Percentiles rank a stretch among this genome's conserved stretches.
Conservation (phyloP, 2,888 invertebrate genomes). For the Empis livida region DNA sequence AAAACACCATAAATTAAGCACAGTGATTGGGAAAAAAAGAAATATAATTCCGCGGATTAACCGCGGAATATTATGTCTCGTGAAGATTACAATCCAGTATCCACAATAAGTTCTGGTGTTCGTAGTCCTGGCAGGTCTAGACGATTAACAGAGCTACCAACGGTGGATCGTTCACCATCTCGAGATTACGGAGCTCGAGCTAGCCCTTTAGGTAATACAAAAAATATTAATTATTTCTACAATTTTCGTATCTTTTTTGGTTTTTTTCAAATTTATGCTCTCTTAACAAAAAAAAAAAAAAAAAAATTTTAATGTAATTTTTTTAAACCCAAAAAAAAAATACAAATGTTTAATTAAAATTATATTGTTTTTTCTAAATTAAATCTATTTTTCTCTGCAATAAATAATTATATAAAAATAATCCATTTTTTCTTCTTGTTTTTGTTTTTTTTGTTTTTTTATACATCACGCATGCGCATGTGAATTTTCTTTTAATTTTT, state of each 20-base stretch:
- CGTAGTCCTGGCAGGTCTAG: conserved; percentile 44
- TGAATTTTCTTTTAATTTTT: conserved; percentile 16
- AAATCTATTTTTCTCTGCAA: no score
- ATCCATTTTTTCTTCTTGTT: conserved; percentile 1
- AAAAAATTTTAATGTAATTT: no score
- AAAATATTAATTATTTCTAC: no score
- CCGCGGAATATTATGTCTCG: conserved; percentile 39
- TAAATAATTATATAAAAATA: conserved; percentile 6
- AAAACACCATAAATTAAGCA: neutral
- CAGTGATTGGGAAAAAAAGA: neutral
- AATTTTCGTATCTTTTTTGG: no score
- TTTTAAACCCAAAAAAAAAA: no score
- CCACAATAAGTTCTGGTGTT: conserved; percentile 52
- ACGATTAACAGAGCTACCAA: conserved; percentile 63
- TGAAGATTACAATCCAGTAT: conserved; percentile 40
- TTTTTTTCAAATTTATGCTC: neutral
- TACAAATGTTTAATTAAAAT: no score
- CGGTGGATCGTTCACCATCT: conserved; percentile 81
- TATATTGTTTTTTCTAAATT: no score
- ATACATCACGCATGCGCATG: conserved; percentile 39
- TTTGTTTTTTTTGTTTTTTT: conserved; percentile 32
- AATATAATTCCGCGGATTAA: conserved; percentile 28
- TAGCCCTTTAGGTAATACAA: conserved; percentile 38
- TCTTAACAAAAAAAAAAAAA: neutral
- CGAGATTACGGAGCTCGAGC: conserved; percentile 56